phyloP scores from a whole-genome alignment of 2,888 invertebrate genomes.

The Microplitis manilae region DNA sequence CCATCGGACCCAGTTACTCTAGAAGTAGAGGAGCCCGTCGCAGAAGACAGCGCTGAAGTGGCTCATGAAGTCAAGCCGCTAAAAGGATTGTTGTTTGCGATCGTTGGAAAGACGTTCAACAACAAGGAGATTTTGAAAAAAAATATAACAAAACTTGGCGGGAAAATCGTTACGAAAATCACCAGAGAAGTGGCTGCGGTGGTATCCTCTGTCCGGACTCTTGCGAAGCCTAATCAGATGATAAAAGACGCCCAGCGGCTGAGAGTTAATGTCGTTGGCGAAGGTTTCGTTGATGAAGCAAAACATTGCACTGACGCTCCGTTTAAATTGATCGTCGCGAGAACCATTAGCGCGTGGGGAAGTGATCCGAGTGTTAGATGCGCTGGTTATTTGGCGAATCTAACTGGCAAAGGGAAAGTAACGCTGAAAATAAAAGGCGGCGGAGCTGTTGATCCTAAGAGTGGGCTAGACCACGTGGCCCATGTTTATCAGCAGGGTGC shows the following conservation, averaged over 20 bases:
- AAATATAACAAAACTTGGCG: slow-evolving; percentile 83
- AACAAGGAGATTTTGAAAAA: slow-evolving; percentile 77
- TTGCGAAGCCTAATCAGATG: slow-evolving; percentile 76
- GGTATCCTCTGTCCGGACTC: slow-evolving; percentile 80
- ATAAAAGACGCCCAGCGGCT: slow-evolving; percentile 78
- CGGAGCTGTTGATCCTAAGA: slow-evolving; percentile 93
- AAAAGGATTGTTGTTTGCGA: slow-evolving; percentile 84
- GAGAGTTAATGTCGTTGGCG: slow-evolving; percentile 87
- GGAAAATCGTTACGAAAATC: slow-evolving; percentile 79
- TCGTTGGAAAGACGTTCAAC: slow-evolving; percentile 78
- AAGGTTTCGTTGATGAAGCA: slow-evolving; percentile 81
- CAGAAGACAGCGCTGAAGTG: slow-evolving; percentile 75
- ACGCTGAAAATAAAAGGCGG: slow-evolving; percentile 85
- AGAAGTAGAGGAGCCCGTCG: slow-evolving; percentile 74
- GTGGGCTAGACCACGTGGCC: slow-evolving; percentile 82
- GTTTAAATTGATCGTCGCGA: slow-evolving; percentile 79
- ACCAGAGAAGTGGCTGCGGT: slow-evolving; percentile 81
- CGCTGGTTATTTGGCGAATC: slow-evolving; percentile 88
- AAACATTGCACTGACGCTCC: slow-evolving; percentile 77
- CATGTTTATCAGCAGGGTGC: slow-evolving; percentile 81
- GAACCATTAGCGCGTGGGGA: slow-evolving; percentile 88
- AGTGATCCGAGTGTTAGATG: slow-evolving; percentile 80
- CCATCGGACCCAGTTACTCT: slow-evolving; percentile 71
- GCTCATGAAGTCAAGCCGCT: slow-evolving; percentile 80
- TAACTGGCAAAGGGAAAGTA: slow-evolving; percentile 75